phyloP scores from a whole-genome alignment of 2,113 vertebrate species.

The Lathamus discolor region DNA sequence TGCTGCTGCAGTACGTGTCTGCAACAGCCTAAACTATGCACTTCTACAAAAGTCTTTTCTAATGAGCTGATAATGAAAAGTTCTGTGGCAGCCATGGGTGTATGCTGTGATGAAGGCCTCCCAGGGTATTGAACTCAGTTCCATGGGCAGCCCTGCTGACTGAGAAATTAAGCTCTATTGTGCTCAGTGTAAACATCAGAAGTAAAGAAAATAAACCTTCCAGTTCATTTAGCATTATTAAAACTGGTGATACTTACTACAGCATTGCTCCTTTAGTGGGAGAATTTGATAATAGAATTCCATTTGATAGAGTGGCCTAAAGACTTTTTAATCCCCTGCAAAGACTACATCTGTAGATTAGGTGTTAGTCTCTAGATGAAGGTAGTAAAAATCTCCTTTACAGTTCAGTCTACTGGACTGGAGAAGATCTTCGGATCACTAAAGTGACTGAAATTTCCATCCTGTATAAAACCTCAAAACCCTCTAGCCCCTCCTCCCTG shows the following conservation, averaged over 20 bases:
- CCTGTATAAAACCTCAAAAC: background rate
- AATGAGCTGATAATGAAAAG: background rate
- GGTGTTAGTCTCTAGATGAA: background rate
- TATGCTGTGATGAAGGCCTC: background rate
- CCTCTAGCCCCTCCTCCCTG: background rate
- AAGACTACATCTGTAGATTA: background rate
- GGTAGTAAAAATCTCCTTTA: background rate
- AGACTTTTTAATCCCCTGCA: background rate
- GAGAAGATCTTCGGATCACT: background rate
- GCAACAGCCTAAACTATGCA: background rate
- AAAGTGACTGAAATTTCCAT: background rate
- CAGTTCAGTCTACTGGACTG: background rate
- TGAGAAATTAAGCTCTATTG: background rate
- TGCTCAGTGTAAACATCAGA: background rate
- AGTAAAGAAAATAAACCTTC: background rate
- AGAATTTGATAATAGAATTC: background rate
- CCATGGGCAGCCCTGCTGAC: background rate
- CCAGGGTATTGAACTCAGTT: background rate
- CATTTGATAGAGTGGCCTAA: background rate
- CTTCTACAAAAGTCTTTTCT: background rate
- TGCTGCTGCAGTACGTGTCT: background rate
- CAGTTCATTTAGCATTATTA: background rate
- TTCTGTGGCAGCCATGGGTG: background rate
- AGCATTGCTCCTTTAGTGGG: background rate
- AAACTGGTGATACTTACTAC: background rate